These are phyloP conservation scores for Rutilus rutilus DNA, from an alignment of 2,113 vertebrate species.

Conservation along the genomic window DNA sequence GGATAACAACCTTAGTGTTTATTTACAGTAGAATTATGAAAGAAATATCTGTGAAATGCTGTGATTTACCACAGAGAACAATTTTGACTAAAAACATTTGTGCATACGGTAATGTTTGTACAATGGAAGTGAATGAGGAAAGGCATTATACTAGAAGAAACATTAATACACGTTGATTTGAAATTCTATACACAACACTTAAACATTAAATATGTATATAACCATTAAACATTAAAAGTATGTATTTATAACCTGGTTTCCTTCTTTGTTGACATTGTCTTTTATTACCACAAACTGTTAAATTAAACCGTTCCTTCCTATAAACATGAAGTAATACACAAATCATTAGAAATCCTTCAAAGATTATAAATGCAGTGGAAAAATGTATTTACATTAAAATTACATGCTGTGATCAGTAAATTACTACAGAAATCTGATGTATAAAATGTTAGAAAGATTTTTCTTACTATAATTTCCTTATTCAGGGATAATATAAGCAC, in stretches of 20 bases:
- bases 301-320: no score
- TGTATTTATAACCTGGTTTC: background rate
- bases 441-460: no score
- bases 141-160: background rate
- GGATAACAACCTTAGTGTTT: slow-evolving; percentile 53
- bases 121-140: background rate
- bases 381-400: background rate
- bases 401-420: background rate
- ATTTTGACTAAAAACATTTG: background rate
- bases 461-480: background rate
- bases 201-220: background rate
- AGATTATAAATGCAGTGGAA: background rate
- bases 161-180: background rate
- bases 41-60: background rate
- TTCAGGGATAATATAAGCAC: background rate
- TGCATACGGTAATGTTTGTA: background rate
- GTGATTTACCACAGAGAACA: background rate
- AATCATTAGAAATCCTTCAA: no score
- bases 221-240: background rate
- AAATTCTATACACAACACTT: background rate
- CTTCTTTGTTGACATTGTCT: no score
- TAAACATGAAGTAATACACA: no score
- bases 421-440: background rate
- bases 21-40: slow-evolving; percentile 57
- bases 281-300: no score